Conservation (phyloP, 2,888 invertebrate species). For the Creontiades dilutus region DNA sequence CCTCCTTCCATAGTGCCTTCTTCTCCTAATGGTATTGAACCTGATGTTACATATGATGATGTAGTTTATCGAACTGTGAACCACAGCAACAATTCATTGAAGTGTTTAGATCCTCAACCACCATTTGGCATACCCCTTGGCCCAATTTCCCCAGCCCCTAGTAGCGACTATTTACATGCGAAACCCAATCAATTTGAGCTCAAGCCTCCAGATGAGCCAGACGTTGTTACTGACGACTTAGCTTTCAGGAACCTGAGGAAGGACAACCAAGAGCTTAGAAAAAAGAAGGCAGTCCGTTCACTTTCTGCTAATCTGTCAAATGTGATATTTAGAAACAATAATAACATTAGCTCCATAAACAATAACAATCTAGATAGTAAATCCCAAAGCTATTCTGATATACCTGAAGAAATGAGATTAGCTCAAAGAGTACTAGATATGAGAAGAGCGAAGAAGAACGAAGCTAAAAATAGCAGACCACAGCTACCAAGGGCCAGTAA, state of each 20-base stretch:
- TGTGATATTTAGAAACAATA: constrained; percentile 80
- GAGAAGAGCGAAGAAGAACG: constrained; percentile 69
- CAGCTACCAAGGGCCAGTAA: constrained; percentile 64
- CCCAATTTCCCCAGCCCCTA: constrained; percentile 88
- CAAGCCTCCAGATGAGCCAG: constrained; percentile 83
- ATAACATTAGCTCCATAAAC: constrained; percentile 70
- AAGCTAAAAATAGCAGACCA: constrained; percentile 49
- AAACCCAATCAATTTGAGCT: constrained; percentile 81
- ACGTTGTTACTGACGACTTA: constrained; percentile 91
- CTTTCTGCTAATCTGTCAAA: constrained; percentile 91
- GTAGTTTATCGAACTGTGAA: constrained; percentile 90
- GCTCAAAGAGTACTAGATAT: constrained; percentile 74
- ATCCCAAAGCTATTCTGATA: constrained; percentile 74
- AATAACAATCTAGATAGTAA: constrained; percentile 73
- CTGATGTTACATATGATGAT: constrained; percentile 90
- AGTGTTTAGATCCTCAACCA: constrained; percentile 89
- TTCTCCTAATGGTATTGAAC: constrained; percentile 80
- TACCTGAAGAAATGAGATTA: constrained; percentile 74
- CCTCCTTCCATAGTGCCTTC: constrained; percentile 75
- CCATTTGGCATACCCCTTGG: constrained; percentile 94
- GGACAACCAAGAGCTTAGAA: constrained; percentile 82
- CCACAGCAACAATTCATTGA: constrained; percentile 85
- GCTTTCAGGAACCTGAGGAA: constrained; percentile 92
- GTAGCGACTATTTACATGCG: constrained; percentile 91
- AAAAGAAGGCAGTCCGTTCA: constrained; percentile 89